A percentile compares a stretch with the other conserved stretches of the same genome.
Conservation (phyloP, 2,888 invertebrate species). For the Limulus polyphemus region DNA sequence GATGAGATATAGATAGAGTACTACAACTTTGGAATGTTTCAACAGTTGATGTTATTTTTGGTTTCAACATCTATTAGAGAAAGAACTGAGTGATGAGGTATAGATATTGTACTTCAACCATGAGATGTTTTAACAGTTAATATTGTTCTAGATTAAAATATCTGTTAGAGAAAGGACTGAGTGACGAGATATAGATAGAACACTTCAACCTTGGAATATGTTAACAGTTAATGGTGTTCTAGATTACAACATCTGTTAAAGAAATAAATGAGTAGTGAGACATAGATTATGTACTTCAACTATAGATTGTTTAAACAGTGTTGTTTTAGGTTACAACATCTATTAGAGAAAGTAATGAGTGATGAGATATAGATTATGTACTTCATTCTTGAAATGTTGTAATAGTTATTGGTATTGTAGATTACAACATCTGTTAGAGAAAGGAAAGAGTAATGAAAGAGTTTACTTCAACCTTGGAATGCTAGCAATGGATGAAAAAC, state of each 20-base stretch:
- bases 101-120: too few species aligned
- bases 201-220: conserved; percentile 93
- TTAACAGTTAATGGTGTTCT: too few species aligned
- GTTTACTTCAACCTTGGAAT: conserved; percentile 92
- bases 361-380: conserved; percentile 67
- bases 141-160: conserved; percentile 64
- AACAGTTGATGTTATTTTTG: too few species aligned
- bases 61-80: too few species aligned
- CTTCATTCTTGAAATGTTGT: conserved; percentile 87
- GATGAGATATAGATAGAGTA: too few species aligned
- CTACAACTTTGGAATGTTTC: too few species aligned
- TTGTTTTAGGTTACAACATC: conserved; percentile 52
- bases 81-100: too few species aligned
- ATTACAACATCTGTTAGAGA: conserved; percentile 63
- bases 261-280: too few species aligned
- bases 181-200: conserved; percentile 79
- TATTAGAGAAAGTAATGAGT: conserved; percentile 57
- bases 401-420: conserved; percentile 34
- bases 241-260: too few species aligned
- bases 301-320: too few species aligned
- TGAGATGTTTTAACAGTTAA: too few species aligned
- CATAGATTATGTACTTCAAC: too few species aligned
- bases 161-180: conserved; percentile 57
- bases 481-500: conserved; percentile 89
- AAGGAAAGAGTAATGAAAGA: conserved; percentile 66